Base-by-base conservation (phyloP, 2,888 invertebrate species). In the Acanthacorydalis orientalis region DNA sequence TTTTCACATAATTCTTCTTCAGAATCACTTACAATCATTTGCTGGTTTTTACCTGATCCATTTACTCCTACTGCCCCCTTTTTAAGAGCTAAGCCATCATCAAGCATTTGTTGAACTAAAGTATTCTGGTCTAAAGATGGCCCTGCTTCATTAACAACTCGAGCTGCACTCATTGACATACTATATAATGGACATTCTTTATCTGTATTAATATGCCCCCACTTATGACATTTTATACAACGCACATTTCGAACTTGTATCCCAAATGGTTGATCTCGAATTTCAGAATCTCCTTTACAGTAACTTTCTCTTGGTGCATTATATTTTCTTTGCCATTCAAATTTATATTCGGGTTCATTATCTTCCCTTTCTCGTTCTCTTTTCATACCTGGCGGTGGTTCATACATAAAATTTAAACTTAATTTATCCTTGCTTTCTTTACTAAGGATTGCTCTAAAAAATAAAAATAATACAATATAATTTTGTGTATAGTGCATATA, bases 241-340 rank as follows among this genome's bases (percentile, higher is more conserved):
- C 97, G 77, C 0, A 98, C 97, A 70, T 99, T 95, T 47, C 95
- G 72, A 2, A 96, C 95, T 68, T 93, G 81, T 58, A 97, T 97
- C 35, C 97, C 97, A 73, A 97, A 97, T 0, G 97, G 97, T 64
- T 97, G 96, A 68, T 98, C 98, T 50, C 91, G 75, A 58, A 99
- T 97, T 64, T 92, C 91, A 53, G 92, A 91, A 63, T 99, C 93
- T 14, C 92, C 92, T 65, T 96, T 96, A 58, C 96, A 95, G 64
- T 93, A 97, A 57, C 92, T 92, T 68, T 99, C 98, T 64, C 98
- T 75, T 0, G 98, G 98, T 6, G 98, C 98, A 70, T 97, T 97
- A 60, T 92, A 98, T 64, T 97, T 97, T 42, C 98, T 75, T 67
- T 98, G 98, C 98, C 98, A 99, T 63, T 99, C 98, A 70, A 99